Evolutionary conservation across 2,888 invertebrate genomes (phyloP).

Genomic region (Azorinus chamasolen): DNA sequence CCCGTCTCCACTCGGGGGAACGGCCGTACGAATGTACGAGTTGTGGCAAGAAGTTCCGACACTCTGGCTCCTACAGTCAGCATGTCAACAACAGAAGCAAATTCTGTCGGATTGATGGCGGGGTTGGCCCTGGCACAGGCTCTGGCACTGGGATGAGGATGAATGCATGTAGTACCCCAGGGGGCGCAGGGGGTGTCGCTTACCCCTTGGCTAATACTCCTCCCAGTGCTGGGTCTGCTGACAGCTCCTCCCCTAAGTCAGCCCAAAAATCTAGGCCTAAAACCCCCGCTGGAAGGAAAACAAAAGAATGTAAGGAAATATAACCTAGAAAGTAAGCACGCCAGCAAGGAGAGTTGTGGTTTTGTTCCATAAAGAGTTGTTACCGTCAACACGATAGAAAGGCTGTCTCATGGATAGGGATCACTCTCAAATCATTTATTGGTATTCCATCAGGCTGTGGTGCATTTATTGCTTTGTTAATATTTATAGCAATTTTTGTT

Average conservation of each 20-base stretch:
- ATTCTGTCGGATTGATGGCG: slow-evolving; percentile 45
- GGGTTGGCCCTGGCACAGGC: not conserved
- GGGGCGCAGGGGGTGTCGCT: not conserved
- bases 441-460: too few species aligned
- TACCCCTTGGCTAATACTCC: slow-evolving; percentile 30
- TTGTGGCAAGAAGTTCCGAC: slow-evolving; percentile 73
- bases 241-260: slow-evolving; percentile 51
- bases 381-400: slow-evolving; percentile 32
- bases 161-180: not conserved
- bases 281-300: slow-evolving; percentile 56
- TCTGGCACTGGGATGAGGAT: slow-evolving; percentile 2
- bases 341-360: slow-evolving; percentile 61
- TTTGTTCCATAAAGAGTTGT: slow-evolving; percentile 27
- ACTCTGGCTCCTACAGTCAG: slow-evolving; percentile 75
- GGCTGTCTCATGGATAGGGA: slow-evolving; percentile 3
- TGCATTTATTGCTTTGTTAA: too few species aligned
- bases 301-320: slow-evolving; percentile 64
- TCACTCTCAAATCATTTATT: not conserved
- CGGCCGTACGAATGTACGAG: slow-evolving; percentile 68
- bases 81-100: slow-evolving; percentile 69
- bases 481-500: too few species aligned
- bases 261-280: slow-evolving; percentile 45
- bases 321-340: slow-evolving; percentile 51
- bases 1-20: slow-evolving; percentile 72
- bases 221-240: slow-evolving; percentile 28